Conservation (phyloP, 2,888 invertebrate species). For the Lasioglossum morio region DNA sequence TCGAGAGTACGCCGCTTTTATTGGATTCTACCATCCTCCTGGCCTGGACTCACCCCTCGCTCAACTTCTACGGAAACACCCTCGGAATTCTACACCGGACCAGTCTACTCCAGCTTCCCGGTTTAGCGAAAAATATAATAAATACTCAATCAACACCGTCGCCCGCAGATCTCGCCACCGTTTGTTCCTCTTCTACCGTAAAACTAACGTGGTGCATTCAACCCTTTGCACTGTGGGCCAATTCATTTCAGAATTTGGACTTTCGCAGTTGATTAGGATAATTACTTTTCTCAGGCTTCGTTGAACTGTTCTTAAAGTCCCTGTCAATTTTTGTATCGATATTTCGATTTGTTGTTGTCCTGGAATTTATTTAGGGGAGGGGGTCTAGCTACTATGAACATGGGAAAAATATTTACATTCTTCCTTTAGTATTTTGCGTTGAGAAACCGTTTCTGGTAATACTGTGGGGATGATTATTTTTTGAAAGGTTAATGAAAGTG, state of each 20-base stretch:
- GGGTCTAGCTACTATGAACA: too few species aligned
- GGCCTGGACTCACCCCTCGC: not conserved
- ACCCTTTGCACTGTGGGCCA: not conserved
- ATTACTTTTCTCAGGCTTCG: too few species aligned
- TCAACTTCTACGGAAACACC: not conserved
- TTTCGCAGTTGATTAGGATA: too few species aligned
- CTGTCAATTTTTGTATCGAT: too few species aligned
- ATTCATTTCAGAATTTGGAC: not conserved
- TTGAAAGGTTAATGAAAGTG: not conserved
- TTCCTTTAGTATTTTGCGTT: too few species aligned
- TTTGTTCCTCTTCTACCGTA: not conserved
- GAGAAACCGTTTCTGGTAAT: too few species aligned
- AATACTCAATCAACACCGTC: not conserved
- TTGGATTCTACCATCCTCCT: not conserved
- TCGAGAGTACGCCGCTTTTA: constrained; percentile 5
- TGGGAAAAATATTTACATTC: too few species aligned
- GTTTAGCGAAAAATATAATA: not conserved
- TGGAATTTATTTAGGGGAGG: too few species aligned
- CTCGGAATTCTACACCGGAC: not conserved
- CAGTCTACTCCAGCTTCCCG: not conserved
- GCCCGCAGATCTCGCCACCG: too few species aligned
- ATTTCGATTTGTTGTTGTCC: too few species aligned
- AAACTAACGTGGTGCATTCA: not conserved
- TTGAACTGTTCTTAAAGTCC: too few species aligned
- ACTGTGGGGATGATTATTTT: not conserved